phyloP scores from a whole-genome alignment of 2,797 vertebrate species.

The Zalophus californianus region DNA sequence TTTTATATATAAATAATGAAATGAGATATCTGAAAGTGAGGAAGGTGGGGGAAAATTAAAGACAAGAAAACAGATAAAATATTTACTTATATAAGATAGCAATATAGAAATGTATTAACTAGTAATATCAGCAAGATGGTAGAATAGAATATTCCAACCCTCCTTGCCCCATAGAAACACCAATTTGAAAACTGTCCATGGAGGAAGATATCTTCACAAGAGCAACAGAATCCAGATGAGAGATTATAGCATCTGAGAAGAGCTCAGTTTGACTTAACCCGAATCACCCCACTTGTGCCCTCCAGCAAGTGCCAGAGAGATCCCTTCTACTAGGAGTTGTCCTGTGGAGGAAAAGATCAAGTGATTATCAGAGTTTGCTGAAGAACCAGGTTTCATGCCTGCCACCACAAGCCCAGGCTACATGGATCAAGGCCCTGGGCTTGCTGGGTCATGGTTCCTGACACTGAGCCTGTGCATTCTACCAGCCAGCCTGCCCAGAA shows the following conservation, averaged over 20 bases:
- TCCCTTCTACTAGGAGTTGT: neutral
- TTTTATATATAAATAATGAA: neutral
- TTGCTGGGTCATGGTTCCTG: neutral
- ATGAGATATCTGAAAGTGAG: neutral
- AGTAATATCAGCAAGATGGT: neutral
- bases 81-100: neutral
- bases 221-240: neutral
- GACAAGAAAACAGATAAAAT: neutral
- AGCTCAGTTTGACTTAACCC: neutral
- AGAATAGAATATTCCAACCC: neutral
- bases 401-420: neutral
- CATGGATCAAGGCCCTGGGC: neutral
- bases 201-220: neutral
- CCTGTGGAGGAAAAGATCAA: neutral
- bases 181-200: neutral
- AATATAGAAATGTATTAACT: neutral
- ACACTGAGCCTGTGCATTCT: neutral
- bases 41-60: neutral
- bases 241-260: neutral
- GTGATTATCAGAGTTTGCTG: neutral
- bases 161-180: neutral
- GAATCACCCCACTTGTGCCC: neutral
- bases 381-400: neutral
- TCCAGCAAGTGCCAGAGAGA: neutral
- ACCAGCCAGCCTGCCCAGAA: neutral